Conservation (phyloP, 2,888 invertebrate species). For the Endotricha flammealis region DNA sequence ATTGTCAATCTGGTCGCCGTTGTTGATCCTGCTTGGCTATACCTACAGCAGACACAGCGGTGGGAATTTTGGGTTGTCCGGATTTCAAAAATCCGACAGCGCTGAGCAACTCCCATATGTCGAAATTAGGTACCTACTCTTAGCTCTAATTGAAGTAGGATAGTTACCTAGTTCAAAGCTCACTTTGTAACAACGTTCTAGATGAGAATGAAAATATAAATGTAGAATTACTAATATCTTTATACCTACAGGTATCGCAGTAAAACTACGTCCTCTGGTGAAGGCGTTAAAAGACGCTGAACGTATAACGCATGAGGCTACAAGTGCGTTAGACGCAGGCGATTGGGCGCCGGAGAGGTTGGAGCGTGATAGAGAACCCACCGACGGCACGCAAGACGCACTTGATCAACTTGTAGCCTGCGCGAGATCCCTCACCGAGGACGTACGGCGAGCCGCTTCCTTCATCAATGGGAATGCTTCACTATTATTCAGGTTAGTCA, state of each 20-base stretch:
- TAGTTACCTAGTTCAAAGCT: no score
- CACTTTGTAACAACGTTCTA: no score
- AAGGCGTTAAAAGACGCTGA: conserved; percentile 89
- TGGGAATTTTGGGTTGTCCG: no score
- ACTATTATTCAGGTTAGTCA: conserved; percentile 82
- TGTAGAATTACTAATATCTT: background rate
- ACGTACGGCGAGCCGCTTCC: conserved; percentile 92
- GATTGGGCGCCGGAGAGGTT: conserved; percentile 88
- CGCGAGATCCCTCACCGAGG: conserved; percentile 91
- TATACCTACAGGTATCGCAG: conserved; percentile 73
- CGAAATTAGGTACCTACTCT: no score
- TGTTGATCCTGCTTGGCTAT: no score
- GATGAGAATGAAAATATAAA: no score
- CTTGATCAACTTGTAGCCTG: conserved; percentile 93
- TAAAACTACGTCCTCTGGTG: conserved; percentile 87
- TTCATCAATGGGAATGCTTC: conserved; percentile 93
- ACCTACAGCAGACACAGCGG: no score
- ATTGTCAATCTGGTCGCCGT: no score
- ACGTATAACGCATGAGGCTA: conserved; percentile 87
- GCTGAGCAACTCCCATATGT: no score
- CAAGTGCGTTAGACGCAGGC: conserved; percentile 84
- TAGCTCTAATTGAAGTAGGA: no score
- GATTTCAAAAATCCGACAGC: no score
- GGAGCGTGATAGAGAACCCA: conserved; percentile 68
- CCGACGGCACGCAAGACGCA: conserved; percentile 84